Evolutionary conservation across 2,113 vertebrate genomes (phyloP).

Genomic region (Brevimyrus niger): DNA sequence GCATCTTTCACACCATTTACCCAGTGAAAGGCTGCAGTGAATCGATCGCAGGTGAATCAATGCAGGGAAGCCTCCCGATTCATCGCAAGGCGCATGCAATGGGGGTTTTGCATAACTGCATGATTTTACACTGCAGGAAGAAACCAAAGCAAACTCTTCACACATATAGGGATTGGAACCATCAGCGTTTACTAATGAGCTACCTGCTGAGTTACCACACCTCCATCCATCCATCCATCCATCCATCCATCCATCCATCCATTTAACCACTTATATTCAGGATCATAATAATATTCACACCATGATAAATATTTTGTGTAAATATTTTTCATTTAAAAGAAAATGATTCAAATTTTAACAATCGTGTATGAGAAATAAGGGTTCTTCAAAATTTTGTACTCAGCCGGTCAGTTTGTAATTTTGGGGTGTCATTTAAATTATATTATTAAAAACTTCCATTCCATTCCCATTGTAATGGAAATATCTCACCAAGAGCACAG

Average conservation of each 20-base stretch:
- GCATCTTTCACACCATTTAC: neutral
- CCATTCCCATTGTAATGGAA: neutral
- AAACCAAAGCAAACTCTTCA: neutral
- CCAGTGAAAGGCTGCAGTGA: neutral
- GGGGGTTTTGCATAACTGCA: neutral
- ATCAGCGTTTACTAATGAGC: neutral
- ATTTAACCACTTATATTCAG: neutral
- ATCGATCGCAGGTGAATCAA: neutral
- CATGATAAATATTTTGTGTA: neutral
- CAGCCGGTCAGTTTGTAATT: neutral
- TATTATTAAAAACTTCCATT: neutral
- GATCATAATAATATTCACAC: neutral
- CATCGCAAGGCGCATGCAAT: neutral
- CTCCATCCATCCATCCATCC: neutral
- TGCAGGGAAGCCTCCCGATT: neutral
- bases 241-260: no score
- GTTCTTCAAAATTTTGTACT: neutral
- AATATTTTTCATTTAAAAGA: neutral
- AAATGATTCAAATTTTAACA: neutral
- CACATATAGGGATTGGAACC: neutral
- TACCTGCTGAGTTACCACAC: neutral
- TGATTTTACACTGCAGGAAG: neutral
- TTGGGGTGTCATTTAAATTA: neutral
- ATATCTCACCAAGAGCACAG: neutral
- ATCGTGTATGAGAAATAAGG: neutral